Conservation (phyloP, 2,113 vertebrate species). For the Oenanthe melanoleuca region DNA sequence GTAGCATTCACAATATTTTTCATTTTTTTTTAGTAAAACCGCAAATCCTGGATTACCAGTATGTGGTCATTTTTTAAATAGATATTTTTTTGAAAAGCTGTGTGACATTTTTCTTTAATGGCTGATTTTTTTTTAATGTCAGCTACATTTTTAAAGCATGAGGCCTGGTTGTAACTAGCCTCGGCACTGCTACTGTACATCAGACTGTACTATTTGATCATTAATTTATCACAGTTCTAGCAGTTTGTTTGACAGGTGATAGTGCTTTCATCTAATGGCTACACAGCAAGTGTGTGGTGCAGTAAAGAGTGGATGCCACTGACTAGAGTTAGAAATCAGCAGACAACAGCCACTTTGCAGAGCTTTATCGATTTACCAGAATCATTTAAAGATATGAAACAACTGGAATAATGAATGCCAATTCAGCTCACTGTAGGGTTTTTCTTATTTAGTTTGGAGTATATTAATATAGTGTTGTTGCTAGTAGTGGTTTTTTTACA, state of each 20-base stretch:
- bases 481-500: not conserved
- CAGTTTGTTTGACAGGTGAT: conserved; percentile 97
- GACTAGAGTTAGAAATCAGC: conserved; percentile 63
- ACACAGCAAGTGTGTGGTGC: conserved; percentile 78
- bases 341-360: conserved; percentile 74
- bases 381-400: conserved; percentile 71
- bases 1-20: not conserved
- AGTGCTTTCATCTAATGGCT: conserved; percentile 89
- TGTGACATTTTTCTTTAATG: conserved; percentile 83
- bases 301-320: conserved; percentile 68
- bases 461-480: not conserved
- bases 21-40: not conserved
- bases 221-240: conserved; percentile 98
- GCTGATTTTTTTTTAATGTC: conserved; percentile 86
- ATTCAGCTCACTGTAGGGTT: conserved; percentile 26
- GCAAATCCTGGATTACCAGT: conserved; percentile 59
- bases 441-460: conserved; percentile 11
- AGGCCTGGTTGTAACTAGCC: conserved; percentile 83
- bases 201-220: conserved; percentile 90
- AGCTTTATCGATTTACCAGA: conserved; percentile 74
- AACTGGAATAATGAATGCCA: conserved; percentile 66
- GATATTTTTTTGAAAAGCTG: conserved; percentile 77
- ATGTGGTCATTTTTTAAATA: conserved; percentile 79
- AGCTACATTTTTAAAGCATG: conserved; percentile 83
- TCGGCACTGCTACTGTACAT: conserved; percentile 83